These are phyloP conservation scores for Elgaria multicarinata DNA, from an alignment of 2,113 vertebrate species.

Conservation along the genomic window DNA sequence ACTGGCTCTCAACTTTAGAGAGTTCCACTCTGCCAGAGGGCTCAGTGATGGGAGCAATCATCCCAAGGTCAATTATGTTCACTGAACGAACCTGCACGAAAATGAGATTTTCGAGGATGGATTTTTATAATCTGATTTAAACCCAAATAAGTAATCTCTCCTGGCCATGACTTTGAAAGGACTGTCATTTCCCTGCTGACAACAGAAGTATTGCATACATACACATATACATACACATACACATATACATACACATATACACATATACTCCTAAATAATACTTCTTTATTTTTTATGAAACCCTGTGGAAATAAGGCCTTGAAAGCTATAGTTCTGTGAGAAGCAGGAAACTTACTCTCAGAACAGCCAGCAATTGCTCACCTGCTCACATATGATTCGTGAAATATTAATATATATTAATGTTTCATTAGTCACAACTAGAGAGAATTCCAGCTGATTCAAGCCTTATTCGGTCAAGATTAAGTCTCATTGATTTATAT, in stretches of 20 bases:
- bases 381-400: neutral
- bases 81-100: neutral
- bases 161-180: neutral
- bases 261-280: neutral
- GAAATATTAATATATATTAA: neutral
- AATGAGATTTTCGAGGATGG: rapidly evolving
- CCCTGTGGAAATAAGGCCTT: neutral
- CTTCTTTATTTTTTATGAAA: neutral
- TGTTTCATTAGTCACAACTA: neutral
- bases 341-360: neutral
- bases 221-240: neutral
- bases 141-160: neutral
- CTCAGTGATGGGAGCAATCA: neutral
- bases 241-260: neutral
- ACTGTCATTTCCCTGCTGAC: neutral
- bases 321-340: neutral
- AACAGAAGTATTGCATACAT: neutral
- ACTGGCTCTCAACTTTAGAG: too few species aligned
- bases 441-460: neutral
- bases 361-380: neutral
- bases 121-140: slow-evolving; percentile 22
- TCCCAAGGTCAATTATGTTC: rapidly evolving
- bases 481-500: neutral
- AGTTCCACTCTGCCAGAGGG: rapidly evolving
- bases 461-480: too few species aligned